These are phyloP conservation scores for Nemotelus nigrinus DNA, from an alignment of 2,888 invertebrate genomes.

Conservation along the genomic window DNA sequence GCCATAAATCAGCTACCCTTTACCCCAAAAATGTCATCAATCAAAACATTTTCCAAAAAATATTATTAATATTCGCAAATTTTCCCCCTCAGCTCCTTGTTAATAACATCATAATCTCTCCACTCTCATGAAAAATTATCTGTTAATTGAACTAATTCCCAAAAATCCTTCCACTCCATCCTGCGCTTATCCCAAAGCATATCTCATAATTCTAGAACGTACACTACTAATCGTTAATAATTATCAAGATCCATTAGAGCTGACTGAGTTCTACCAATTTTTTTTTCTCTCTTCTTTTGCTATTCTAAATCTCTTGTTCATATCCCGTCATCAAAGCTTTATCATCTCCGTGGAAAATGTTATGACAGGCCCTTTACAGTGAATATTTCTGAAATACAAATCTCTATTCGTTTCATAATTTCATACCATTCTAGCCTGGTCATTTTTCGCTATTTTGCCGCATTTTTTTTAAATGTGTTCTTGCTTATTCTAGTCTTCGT, in stretches of 20 bases:
- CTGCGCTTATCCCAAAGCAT: not conserved
- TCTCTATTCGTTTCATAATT: not conserved
- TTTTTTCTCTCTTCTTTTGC: not conserved
- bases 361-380: conserved; percentile 10
- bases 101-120: not conserved
- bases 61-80: too few species aligned
- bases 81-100: too few species aligned
- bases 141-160: not conserved
- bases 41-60: too few species aligned
- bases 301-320: not conserved
- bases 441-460: conserved; percentile 2
- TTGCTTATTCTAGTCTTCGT: not conserved
- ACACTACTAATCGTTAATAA: conserved; percentile 12
- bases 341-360: conserved; percentile 21
- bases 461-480: not conserved
- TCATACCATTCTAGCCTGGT: not conserved
- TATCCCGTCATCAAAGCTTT: not conserved
- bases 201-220: not conserved
- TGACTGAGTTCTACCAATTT: not conserved
- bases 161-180: not conserved
- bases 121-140: not conserved
- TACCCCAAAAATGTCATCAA: too few species aligned
- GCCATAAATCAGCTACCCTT: too few species aligned
- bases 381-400: conserved; percentile 9
- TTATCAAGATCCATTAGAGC: conserved; percentile 15